Percentiles rank a stretch among this genome's conserved stretches.
phyloP scores from a whole-genome alignment of 1,140 invertebrate species.

The Achatina immaculata region DNA sequence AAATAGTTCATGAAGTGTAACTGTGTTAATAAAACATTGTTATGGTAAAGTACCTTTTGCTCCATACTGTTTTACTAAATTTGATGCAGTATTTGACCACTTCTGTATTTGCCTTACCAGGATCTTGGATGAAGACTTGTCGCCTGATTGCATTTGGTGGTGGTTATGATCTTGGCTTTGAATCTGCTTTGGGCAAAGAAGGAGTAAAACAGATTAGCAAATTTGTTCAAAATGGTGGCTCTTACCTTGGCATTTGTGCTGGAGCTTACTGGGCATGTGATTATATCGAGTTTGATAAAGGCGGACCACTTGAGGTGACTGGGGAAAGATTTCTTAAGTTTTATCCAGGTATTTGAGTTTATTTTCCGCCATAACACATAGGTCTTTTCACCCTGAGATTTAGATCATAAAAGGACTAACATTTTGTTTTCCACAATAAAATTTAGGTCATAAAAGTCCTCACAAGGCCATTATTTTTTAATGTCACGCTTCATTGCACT shows the following conservation, averaged over 20 bases:
- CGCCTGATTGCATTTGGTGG: slow-evolving; percentile 64
- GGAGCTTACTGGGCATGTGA: slow-evolving; percentile 69
- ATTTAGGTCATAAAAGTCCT: not conserved
- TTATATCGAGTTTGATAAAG: slow-evolving; percentile 67
- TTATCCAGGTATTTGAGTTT: slow-evolving; percentile 64
- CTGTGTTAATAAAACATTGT: too few species aligned
- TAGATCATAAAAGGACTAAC: not conserved
- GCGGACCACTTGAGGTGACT: slow-evolving; percentile 63
- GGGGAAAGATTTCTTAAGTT: slow-evolving; percentile 64
- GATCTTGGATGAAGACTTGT: slow-evolving; percentile 46
- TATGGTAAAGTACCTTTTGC: too few species aligned
- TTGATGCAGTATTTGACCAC: too few species aligned
- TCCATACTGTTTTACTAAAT: too few species aligned
- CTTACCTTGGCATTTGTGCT: slow-evolving; percentile 68
- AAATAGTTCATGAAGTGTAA: too few species aligned
- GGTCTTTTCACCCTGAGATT: not conserved
- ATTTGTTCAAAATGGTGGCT: slow-evolving; percentile 64
- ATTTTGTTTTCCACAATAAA: not conserved
- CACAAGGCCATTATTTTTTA: not conserved
- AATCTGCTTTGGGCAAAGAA: slow-evolving; percentile 51
- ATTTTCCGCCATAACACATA: not conserved
- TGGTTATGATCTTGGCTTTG: slow-evolving; percentile 68
- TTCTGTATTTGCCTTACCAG: too few species aligned
- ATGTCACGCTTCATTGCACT: too few species aligned
- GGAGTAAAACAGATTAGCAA: slow-evolving; percentile 56